These are phyloP conservation scores for Allygus modestus DNA, from an alignment of 2,888 invertebrate species.

Conservation along the genomic window DNA sequence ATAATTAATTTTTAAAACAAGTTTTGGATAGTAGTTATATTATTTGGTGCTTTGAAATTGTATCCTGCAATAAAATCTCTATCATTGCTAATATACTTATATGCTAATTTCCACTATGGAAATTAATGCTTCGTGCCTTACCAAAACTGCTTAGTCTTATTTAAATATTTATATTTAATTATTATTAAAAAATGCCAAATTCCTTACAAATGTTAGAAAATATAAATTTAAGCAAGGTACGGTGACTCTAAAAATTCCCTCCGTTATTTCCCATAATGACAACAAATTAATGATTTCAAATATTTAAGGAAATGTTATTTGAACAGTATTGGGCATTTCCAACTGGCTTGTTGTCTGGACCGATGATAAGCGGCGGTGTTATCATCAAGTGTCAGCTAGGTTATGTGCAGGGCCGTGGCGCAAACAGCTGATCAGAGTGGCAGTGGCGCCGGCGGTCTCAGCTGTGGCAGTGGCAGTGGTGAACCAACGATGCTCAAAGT, in stretches of 20 bases:
- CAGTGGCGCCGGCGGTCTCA: neutral
- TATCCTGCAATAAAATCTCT: neutral
- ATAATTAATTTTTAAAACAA: too few species aligned
- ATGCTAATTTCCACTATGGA: too few species aligned
- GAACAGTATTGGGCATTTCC: neutral
- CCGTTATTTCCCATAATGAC: too few species aligned
- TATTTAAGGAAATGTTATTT: neutral
- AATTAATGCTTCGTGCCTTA: too few species aligned
- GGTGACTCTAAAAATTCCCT: too few species aligned
- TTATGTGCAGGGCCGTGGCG: constrained; percentile 10
- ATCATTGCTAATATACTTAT: too few species aligned
- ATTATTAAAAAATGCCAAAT: too few species aligned
- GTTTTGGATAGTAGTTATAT: neutral
- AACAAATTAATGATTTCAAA: too few species aligned
- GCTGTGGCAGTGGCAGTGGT: constrained; percentile 23
- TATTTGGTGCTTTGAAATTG: neutral
- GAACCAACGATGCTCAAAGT: constrained; percentile 80
- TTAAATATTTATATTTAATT: too few species aligned
- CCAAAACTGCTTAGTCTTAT: too few species aligned
- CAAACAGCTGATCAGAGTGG: neutral
- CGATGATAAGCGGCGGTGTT: neutral
- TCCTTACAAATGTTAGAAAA: too few species aligned
- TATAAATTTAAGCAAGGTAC: too few species aligned
- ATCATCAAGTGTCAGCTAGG: neutral
- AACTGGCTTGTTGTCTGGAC: neutral